A percentile compares a stretch with the other conserved stretches of the same genome.
These are phyloP conservation scores for Syndactyla subalaris DNA, from an alignment of 2,797 vertebrate genomes.

Conservation along the genomic window DNA sequence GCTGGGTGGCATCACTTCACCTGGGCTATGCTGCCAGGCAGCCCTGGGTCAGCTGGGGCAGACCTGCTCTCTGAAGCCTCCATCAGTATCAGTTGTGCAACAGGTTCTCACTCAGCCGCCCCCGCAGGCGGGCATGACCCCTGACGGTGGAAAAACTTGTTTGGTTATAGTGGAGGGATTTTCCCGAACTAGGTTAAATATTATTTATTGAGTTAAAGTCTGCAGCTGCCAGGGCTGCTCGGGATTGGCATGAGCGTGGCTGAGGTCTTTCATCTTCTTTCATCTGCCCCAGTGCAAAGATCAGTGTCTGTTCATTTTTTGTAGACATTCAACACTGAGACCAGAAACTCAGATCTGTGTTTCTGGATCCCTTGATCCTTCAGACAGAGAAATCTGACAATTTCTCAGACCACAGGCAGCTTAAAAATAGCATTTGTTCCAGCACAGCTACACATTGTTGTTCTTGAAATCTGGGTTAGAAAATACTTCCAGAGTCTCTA, in stretches of 20 bases:
- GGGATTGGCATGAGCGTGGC: not conserved
- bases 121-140: constrained; percentile 18
- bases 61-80: constrained; percentile 9
- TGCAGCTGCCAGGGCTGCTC: constrained; percentile 19
- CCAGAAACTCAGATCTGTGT: constrained; percentile 19
- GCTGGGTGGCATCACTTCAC: not conserved
- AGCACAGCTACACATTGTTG: constrained; percentile 39
- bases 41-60: constrained; percentile 24
- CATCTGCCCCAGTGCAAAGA: not conserved
- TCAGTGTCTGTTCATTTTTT: constrained; percentile 18
- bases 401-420: constrained; percentile 66
- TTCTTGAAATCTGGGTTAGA: constrained; percentile 61
- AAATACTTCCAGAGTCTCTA: constrained; percentile 1
- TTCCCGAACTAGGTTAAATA: constrained; percentile 52
- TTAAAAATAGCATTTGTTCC: constrained; percentile 64
- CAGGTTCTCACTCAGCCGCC: constrained; percentile 51
- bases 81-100: constrained; percentile 60
- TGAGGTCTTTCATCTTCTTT: constrained; percentile 18
- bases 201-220: constrained; percentile 35
- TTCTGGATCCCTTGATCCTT: constrained; percentile 48
- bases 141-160: constrained; percentile 52
- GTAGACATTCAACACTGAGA: not conserved
- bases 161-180: constrained; percentile 49
- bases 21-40: not conserved
- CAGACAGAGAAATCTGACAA: constrained; percentile 51